A percentile compares a stretch with the other conserved stretches of the same genome.
Evolutionary conservation across 30 jellyfish, hydroid and myxozoan genomes (phyloP).

Genomic region (Hydra vulgaris): DNA sequence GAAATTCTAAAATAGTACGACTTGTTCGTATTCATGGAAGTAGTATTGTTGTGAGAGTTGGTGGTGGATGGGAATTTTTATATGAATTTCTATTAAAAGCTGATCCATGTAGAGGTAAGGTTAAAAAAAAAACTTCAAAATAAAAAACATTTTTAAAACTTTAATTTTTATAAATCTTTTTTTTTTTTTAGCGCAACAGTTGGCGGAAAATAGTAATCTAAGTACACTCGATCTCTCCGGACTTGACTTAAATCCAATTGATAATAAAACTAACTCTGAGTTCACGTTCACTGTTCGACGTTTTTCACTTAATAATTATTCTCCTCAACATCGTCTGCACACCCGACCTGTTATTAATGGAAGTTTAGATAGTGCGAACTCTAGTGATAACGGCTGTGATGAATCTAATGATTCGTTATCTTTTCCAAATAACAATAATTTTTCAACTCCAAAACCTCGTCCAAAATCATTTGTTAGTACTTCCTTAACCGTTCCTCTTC

Average conservation of each 20-base stretch:
- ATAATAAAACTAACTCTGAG: conserved; percentile 11
- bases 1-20: conserved; percentile 71
- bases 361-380: conserved; percentile 54
- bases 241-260: conserved; percentile 27
- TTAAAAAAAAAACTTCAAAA: no score
- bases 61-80: conserved; percentile 93
- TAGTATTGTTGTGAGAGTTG: conserved; percentile 87
- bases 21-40: conserved; percentile 85
- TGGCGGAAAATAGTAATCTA: conserved; percentile 33
- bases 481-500: neutral
- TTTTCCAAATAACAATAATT: conserved; percentile 3
- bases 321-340: conserved; percentile 6
- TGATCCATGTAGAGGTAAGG: conserved; percentile 95
- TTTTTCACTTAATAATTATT: conserved; percentile 16
- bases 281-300: conserved; percentile 13
- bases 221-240: conserved; percentile 48
- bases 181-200: conserved; percentile 49
- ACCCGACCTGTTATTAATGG: conserved; percentile 37
- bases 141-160: neutral
- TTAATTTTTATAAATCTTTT: neutral
- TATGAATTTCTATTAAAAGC: conserved; percentile 52
- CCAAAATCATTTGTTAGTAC: neutral
- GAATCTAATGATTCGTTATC: conserved; percentile 27
- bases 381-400: conserved; percentile 30
- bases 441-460: conserved; percentile 7